Evolutionary conservation across 2,888 invertebrate species (phyloP), one percentile per base, ranked within the genome.

Genomic region (Poecilus cupreus): DNA sequence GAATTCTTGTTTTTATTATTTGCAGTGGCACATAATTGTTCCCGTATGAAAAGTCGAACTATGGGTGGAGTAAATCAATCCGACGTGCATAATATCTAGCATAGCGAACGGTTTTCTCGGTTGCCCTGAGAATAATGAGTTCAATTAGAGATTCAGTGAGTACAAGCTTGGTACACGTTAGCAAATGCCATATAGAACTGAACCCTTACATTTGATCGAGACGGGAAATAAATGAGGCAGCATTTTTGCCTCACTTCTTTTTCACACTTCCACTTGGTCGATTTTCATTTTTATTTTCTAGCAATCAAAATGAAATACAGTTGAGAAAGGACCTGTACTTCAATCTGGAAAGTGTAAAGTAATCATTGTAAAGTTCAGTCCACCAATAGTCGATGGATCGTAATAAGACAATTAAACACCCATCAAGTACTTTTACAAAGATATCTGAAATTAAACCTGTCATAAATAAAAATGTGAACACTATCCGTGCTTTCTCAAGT

Each of bases 1-100:
- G 68, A 79, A 24, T 68, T 78, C 43, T 78, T 79, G 60, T 79
- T 64, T 79, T 79, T 79, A 79, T 79, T 79, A 79, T 79, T 51
- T 32, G 79, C 39, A 24, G 68, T 70, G 70, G 70, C 46, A 78
- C 26, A 51, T 78, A 79, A 79, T 79, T 79, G 79, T 79, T 79
- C 70, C 16, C 49, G 79, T 79, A 70, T 79, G 79, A 79, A 79
- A 79, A 70, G 79, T 79, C 49, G 60, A 43, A 46, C 43, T 18
- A 24, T 60, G 13, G 75, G 18, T 77, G 13, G 75, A 26, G 77
- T 39, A 78, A 78, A 78, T 78, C 78, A 78, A 78, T 68, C 32
- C 60, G 6, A 22, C 16, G 24, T 32, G 46, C 46, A 60, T 22
- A 32, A 32, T 32, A 32, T 32, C 32, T 32, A 2, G 18, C 18